phyloP scores from a whole-genome alignment of 2,888 invertebrate genomes.

The Dicranocentrus wangi region DNA sequence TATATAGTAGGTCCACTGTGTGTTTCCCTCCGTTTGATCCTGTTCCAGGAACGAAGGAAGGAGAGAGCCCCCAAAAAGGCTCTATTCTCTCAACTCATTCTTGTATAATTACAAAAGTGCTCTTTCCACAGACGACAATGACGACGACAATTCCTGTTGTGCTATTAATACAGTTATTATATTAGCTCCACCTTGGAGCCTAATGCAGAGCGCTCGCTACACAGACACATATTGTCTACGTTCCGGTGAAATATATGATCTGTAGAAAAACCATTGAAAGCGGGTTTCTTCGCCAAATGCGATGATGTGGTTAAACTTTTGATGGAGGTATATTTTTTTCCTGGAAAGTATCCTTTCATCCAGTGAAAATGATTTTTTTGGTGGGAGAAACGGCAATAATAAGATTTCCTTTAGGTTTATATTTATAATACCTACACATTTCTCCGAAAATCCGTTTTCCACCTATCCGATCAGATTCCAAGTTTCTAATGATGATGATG shows the following conservation, averaged over 20 bases:
- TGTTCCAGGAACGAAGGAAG: slow-evolving; percentile 9
- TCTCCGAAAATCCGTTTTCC: neutral
- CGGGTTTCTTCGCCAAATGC: no score
- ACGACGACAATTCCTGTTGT: slow-evolving; percentile 2
- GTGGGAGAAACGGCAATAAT: neutral
- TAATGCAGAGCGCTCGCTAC: no score
- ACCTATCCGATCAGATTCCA: no score
- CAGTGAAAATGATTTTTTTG: neutral
- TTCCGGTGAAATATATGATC: neutral
- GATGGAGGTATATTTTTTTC: neutral
- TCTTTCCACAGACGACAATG: no score
- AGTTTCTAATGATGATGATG: no score
- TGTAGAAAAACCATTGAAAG: no score
- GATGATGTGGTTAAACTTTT: no score
- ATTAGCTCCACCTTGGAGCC: neutral
- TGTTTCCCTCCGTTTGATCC: neutral
- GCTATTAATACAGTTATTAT: slow-evolving; percentile 5
- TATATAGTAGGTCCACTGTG: slow-evolving; percentile 3
- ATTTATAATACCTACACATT: neutral
- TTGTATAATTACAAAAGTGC: slow-evolving; percentile 28
- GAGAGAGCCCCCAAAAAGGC: no score
- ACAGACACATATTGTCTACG: neutral
- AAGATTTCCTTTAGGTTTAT: neutral
- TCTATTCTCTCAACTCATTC: slow-evolving; percentile 22
- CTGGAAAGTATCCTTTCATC: neutral